A percentile compares a stretch with the other conserved stretches of the same genome.
phyloP scores from a whole-genome alignment of 2,888 invertebrate species.

The Heliconius ethilla region DNA sequence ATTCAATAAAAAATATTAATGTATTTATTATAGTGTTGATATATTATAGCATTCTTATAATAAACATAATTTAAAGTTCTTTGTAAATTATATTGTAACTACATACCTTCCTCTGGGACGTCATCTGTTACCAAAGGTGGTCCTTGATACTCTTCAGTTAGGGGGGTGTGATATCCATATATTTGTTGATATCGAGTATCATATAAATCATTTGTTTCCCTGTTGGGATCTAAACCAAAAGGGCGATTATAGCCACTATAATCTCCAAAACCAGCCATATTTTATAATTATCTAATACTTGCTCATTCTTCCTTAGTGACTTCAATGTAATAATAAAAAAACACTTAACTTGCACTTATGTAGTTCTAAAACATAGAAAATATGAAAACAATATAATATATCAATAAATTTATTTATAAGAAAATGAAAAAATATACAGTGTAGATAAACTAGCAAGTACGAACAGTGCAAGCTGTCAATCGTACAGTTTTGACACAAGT shows the following conservation, averaged over 20 bases:
- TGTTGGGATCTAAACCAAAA: conserved; percentile 72
- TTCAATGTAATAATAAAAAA: neutral
- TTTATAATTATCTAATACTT: conserved; percentile 48
- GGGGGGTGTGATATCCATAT: conserved; percentile 76
- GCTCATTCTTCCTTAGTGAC: conserved; percentile 37
- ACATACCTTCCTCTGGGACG: conserved; percentile 70
- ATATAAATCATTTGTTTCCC: conserved; percentile 74
- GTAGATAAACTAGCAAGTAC: conserved; percentile 2
- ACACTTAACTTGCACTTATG: neutral
- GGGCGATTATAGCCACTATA: conserved; percentile 73
- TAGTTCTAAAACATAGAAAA: conserved; percentile 1
- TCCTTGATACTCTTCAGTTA: conserved; percentile 77
- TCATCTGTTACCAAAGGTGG: conserved; percentile 78
- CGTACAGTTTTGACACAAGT: conserved; percentile 1
- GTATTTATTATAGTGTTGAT: too few species aligned
- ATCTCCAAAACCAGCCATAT: conserved; percentile 78
- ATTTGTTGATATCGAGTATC: conserved; percentile 79
- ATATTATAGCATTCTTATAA: neutral
- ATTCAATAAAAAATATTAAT: neutral
- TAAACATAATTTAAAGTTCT: neutral
- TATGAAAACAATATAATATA: neutral
- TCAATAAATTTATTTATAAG: conserved; percentile 1
- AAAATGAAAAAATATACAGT: conserved; percentile 9
- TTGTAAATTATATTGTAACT: neutral
- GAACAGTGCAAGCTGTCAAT: conserved; percentile 6